Conservation (phyloP, 2,797 vertebrate species). For the Acanthopagrus latus region DNA sequence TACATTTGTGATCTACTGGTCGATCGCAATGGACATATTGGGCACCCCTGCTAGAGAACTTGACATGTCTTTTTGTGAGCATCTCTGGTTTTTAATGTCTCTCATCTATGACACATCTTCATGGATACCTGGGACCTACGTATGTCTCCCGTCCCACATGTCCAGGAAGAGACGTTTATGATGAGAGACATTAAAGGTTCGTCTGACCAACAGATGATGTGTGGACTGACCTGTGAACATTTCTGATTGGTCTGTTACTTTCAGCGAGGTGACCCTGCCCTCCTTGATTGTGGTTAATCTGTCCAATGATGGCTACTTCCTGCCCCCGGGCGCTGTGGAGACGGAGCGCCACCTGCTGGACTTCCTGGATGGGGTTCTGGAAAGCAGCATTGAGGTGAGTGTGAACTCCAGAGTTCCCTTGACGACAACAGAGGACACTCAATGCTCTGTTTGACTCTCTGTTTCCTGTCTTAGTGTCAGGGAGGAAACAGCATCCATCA, state of each 20-base stretch:
- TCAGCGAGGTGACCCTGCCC: slow-evolving; percentile 89
- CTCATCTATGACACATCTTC: no score
- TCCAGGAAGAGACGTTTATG: no score
- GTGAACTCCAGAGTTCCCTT: no score
- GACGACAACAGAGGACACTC: not conserved
- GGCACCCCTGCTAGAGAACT: no score
- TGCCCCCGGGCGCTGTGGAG: slow-evolving; percentile 84
- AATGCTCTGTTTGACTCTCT: not conserved
- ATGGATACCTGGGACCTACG: no score
- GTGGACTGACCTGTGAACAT: not conserved
- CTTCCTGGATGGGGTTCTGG: slow-evolving; percentile 90
- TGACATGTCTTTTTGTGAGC: no score
- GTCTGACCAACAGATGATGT: not conserved
- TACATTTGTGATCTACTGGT: no score
- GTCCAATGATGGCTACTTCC: slow-evolving; percentile 94
- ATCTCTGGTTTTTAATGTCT: no score
- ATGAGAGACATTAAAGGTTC: not conserved
- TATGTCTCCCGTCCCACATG: not conserved
- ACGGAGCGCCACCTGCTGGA: slow-evolving; percentile 88
- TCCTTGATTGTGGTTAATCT: slow-evolving; percentile 93
- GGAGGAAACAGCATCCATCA: slow-evolving; percentile 68
- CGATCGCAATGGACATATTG: no score
- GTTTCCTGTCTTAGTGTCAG: slow-evolving; percentile 54
- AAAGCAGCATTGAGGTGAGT: slow-evolving; percentile 87
- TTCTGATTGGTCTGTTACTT: not conserved